These are phyloP conservation scores for Hyalella azteca DNA, from an alignment of 2,888 invertebrate genomes.

Conservation along the genomic window DNA sequence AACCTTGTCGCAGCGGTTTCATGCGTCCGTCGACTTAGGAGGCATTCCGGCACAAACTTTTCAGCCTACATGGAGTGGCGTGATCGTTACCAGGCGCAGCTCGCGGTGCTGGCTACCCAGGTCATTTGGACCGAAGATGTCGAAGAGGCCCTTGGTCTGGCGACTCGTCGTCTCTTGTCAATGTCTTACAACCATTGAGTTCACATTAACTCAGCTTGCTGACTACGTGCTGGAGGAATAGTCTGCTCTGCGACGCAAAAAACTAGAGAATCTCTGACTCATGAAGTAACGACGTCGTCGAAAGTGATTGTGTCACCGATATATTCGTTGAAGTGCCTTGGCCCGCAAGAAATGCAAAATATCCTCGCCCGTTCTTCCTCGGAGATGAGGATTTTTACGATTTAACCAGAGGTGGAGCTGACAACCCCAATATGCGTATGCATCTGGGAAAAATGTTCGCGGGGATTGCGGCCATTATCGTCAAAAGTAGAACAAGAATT, in stretches of 20 bases:
- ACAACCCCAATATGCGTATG: no score
- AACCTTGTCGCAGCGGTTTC: slow-evolving; percentile 89
- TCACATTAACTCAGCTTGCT: slow-evolving; percentile 93
- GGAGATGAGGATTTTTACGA: no score
- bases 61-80: slow-evolving; percentile 91
- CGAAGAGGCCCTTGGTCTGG: slow-evolving; percentile 64
- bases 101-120: slow-evolving; percentile 94
- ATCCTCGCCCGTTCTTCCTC: no score
- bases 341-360: no score
- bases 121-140: slow-evolving; percentile 98
- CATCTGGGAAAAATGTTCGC: no score
- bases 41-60: slow-evolving; percentile 63
- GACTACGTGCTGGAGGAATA: slow-evolving; percentile 98
- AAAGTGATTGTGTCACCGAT: no score
- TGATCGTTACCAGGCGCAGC: slow-evolving; percentile 79
- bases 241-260: slow-evolving; percentile 89
- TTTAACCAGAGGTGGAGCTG: no score
- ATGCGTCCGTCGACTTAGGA: slow-evolving; percentile 67
- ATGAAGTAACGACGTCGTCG: no score
- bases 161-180: slow-evolving; percentile 71
- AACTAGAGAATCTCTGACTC: slow-evolving; percentile 96
- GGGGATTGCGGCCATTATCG: no score
- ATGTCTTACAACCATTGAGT: slow-evolving; percentile 79
- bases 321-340: no score
- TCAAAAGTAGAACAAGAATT: no score